Conservation (phyloP, 2,888 invertebrate species). For the Drosophila leonis region DNA sequence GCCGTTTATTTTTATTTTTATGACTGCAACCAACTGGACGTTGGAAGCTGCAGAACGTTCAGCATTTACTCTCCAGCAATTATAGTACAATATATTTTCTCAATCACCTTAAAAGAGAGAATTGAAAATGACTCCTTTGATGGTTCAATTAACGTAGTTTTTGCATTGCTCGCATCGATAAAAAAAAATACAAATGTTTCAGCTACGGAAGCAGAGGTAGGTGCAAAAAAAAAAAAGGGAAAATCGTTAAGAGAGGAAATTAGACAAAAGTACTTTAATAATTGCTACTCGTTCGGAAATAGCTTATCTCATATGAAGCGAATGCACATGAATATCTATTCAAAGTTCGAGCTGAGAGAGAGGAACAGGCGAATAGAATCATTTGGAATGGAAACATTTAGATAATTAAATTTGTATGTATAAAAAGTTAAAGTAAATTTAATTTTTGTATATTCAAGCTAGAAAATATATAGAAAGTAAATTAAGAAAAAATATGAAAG, state of each 20-base stretch:
- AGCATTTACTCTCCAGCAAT: conserved; percentile 43
- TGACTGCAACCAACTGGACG: conserved; percentile 33
- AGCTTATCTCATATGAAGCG: conserved; percentile 1
- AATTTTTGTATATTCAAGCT: too few species aligned
- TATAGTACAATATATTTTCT: conserved; percentile 53
- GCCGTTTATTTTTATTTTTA: conserved; percentile 57
- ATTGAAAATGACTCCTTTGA: conserved; percentile 39
- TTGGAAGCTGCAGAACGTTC: conserved; percentile 7
- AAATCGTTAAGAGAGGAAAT: not conserved
- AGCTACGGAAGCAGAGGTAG: too few species aligned
- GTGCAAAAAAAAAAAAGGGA: not conserved
- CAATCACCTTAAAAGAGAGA: conserved; percentile 48
- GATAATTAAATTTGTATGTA: not conserved
- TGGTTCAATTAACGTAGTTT: conserved; percentile 45
- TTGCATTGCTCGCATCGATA: conserved; percentile 12
- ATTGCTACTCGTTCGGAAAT: conserved; percentile 16
- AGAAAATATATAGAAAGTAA: too few species aligned
- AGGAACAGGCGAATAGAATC: not conserved
- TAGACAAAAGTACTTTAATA: conserved; percentile 24
- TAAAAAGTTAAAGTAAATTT: not conserved
- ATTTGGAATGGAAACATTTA: not conserved
- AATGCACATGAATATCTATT: not conserved
- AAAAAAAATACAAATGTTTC: conserved; percentile 19
- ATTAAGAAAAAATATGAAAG: too few species aligned
- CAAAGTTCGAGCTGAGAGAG: not conserved